Conservation (phyloP, 2,113 vertebrate species). For the Labrus mixtus region DNA sequence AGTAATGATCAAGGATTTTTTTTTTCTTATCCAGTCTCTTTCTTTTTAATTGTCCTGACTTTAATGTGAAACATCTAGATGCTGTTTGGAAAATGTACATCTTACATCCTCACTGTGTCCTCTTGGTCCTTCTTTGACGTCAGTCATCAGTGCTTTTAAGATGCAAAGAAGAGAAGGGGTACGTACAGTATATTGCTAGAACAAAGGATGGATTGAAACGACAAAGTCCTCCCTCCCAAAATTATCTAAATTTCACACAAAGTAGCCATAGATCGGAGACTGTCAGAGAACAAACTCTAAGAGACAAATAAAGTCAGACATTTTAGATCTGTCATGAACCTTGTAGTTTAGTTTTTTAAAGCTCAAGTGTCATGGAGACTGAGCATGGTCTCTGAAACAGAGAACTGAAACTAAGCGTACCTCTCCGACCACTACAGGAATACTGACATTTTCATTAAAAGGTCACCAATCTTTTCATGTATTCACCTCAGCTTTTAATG, state of each 20-base stretch:
- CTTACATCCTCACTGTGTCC: constrained; percentile 13
- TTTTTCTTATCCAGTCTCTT: constrained; percentile 15
- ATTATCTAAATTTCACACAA: not conserved
- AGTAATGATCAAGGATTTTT: constrained; percentile 58
- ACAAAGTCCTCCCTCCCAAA: no score
- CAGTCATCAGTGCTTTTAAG: not conserved
- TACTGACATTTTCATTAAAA: constrained; percentile 89
- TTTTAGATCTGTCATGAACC: constrained; percentile 56
- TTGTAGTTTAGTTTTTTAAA: constrained; percentile 70
- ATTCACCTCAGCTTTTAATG: constrained; percentile 89
- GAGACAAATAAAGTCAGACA: constrained; percentile 58
- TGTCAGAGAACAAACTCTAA: constrained; percentile 15
- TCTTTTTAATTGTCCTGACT: constrained; percentile 35
- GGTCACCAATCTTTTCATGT: constrained; percentile 90
- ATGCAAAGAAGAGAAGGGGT: not conserved
- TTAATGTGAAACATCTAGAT: constrained; percentile 42
- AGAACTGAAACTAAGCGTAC: constrained; percentile 23
- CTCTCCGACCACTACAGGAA: constrained; percentile 73
- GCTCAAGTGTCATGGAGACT: constrained; percentile 68
- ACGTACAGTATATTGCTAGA: not conserved
- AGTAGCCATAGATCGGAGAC: not conserved
- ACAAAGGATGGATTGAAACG: not conserved
- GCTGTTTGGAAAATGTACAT: constrained; percentile 3
- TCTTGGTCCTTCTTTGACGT: not conserved
- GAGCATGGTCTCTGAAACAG: constrained; percentile 61